Percentiles rank a stretch among this genome's conserved stretches.
These are phyloP conservation scores for Darevskia mixta DNA, from an alignment of 2,797 vertebrate species.

Conservation along the genomic window DNA sequence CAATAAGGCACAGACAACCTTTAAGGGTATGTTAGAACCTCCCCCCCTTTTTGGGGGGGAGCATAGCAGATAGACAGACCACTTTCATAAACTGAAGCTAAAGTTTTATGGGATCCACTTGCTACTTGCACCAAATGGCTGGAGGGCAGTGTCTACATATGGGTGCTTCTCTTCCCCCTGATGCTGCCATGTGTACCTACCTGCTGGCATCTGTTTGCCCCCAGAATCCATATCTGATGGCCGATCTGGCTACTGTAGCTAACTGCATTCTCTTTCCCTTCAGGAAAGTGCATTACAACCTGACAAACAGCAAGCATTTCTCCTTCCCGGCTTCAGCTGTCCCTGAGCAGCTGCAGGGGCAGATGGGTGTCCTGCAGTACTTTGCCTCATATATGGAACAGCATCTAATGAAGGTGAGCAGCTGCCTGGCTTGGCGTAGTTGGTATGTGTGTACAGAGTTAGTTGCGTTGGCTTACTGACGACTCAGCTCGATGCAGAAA, in stretches of 20 bases:
- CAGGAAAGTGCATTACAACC: conserved; percentile 94
- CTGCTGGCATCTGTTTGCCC: not conserved
- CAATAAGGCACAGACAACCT: not conserved
- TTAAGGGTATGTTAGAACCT: not conserved
- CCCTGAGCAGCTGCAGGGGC: conserved; percentile 90
- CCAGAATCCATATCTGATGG: no score
- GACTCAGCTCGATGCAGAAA: not conserved
- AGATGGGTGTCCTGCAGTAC: conserved; percentile 91
- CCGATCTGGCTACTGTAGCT: not conserved
- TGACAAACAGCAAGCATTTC: conserved; percentile 93
- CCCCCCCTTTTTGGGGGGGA: not conserved
- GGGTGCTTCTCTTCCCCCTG: not conserved
- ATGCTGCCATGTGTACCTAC: not conserved
- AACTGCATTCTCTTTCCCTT: not conserved
- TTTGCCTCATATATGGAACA: conserved; percentile 98
- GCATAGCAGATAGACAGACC: no score
- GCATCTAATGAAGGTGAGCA: conserved; percentile 94
- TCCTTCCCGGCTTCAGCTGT: conserved; percentile 86
- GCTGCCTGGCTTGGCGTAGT: not conserved
- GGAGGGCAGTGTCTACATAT: not conserved
- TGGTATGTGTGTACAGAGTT: not conserved
- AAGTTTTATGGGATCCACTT: not conserved
- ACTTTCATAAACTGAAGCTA: not conserved
- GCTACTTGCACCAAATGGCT: not conserved
- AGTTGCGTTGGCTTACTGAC: not conserved